Conservation (phyloP, 2,888 invertebrate species). For the Coecobrya sp. region DNA sequence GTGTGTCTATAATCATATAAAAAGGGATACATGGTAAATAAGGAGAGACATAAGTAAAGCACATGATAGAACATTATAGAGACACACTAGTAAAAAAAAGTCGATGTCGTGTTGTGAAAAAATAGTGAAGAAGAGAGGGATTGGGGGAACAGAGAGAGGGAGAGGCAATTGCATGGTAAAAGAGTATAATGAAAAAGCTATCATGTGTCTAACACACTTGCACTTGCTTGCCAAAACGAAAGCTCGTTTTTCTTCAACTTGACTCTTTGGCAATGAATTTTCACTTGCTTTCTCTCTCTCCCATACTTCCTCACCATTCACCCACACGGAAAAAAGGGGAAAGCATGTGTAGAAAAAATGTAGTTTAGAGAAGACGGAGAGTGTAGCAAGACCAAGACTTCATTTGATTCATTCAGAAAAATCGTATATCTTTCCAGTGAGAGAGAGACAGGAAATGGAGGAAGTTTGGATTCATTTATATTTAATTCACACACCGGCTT, state of each 20-base stretch:
- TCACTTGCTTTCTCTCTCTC: slow-evolving; percentile 45
- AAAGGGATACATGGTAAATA: slow-evolving; percentile 6
- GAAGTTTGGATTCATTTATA: slow-evolving; percentile 75
- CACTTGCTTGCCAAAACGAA: slow-evolving; percentile 77
- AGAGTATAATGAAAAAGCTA: slow-evolving; percentile 77
- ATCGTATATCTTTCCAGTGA: slow-evolving; percentile 60
- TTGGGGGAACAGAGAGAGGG: slow-evolving; percentile 32
- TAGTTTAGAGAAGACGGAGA: not conserved
- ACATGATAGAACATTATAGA: slow-evolving; percentile 7
- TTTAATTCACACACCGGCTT: slow-evolving; percentile 77
- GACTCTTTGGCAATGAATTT: slow-evolving; percentile 79
- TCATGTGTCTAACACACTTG: slow-evolving; percentile 79
- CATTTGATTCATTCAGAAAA: slow-evolving; percentile 69
- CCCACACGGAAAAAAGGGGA: not conserved
- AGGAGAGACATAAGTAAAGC: not conserved
- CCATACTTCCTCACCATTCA: not conserved
- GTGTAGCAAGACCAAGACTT: slow-evolving; percentile 43
- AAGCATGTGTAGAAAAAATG: not conserved
- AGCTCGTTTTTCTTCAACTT: slow-evolving; percentile 77
- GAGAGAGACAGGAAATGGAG: slow-evolving; percentile 54
- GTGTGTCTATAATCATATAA: not conserved
- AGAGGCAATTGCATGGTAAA: slow-evolving; percentile 63
- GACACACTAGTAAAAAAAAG: slow-evolving; percentile 27
- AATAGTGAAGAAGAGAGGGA: not conserved
- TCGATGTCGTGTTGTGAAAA: slow-evolving; percentile 12